phyloP scores from a whole-genome alignment of 2,888 invertebrate genomes.

The Caenorhabditis sp. region DNA sequence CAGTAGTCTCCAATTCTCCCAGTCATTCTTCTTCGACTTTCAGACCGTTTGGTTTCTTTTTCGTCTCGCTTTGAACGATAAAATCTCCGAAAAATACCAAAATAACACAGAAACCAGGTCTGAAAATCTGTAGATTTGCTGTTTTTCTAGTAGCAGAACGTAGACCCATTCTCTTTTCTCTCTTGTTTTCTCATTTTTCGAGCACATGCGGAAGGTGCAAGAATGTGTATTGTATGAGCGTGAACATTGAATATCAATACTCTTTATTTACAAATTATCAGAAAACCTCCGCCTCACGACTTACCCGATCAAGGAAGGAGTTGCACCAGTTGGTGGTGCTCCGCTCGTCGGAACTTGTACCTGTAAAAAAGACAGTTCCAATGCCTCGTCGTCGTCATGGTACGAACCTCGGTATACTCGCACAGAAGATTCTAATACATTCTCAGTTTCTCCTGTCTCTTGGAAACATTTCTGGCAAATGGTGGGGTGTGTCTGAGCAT shows the following conservation, averaged over 20 bases:
- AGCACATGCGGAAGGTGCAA: conserved; percentile 1
- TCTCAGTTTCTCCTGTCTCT: too few relatives aligned
- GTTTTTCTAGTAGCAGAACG: conserved; percentile 23
- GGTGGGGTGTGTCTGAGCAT: too few relatives aligned
- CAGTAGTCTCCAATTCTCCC: neutral
- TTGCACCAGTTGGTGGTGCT: too few relatives aligned
- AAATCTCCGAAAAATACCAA: conserved; percentile 15
- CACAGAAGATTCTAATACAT: too few relatives aligned
- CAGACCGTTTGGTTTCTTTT: conserved; percentile 20
- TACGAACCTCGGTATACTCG: too few relatives aligned
- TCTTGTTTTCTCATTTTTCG: conserved; percentile 3
- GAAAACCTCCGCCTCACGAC: too few relatives aligned
- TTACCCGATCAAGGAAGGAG: too few relatives aligned
- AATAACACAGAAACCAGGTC: conserved; percentile 18
- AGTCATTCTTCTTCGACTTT: conserved; percentile 7
- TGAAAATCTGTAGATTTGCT: conserved; percentile 31
- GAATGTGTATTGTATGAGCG: conserved; percentile 35
- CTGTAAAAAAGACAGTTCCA: too few relatives aligned
- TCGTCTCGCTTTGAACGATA: neutral
- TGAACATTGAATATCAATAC: neutral
- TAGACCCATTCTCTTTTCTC: conserved; percentile 6
- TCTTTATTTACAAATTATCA: too few relatives aligned
- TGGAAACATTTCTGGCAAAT: too few relatives aligned
- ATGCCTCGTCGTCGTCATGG: too few relatives aligned
- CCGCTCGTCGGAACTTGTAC: too few relatives aligned